Evolutionary conservation across 2,888 invertebrate species (phyloP).

Genomic region (Sinelater perroti): DNA sequence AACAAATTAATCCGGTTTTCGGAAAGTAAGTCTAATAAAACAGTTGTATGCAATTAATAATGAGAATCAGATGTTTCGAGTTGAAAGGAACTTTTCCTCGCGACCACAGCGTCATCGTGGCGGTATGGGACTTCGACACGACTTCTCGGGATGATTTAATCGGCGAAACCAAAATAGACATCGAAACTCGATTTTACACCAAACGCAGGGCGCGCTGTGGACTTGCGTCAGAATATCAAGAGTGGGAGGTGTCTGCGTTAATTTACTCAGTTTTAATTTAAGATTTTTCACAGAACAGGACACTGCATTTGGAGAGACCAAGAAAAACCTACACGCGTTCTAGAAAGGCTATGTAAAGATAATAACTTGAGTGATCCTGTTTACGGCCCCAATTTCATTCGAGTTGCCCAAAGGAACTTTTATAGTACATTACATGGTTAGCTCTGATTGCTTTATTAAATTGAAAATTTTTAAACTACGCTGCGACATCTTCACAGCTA

Average conservation of each 20-base stretch:
- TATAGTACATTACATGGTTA: too few species aligned
- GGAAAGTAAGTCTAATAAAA: conserved; percentile 70
- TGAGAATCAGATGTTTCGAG: conserved; percentile 80
- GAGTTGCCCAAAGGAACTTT: too few species aligned
- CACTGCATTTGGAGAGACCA: conserved; percentile 82
- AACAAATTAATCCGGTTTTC: conserved; percentile 83
- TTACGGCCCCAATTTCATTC: too few species aligned
- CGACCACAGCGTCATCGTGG: conserved; percentile 77
- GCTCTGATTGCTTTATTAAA: too few species aligned
- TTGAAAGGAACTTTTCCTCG: conserved; percentile 76
- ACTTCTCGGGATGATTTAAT: conserved; percentile 78
- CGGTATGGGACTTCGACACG: conserved; percentile 79
- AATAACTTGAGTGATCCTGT: conserved; percentile 72
- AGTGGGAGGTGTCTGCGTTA: conserved; percentile 69
- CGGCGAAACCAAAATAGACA: conserved; percentile 84
- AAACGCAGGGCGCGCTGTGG: conserved; percentile 84
- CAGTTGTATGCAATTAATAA: neutral
- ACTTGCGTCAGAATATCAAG: conserved; percentile 72
- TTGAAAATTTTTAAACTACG: too few species aligned
- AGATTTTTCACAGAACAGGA: conserved; percentile 62
- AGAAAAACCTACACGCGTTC: conserved; percentile 75
- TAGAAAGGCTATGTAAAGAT: conserved; percentile 74
- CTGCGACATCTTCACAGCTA: too few species aligned
- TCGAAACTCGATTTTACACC: conserved; percentile 86
- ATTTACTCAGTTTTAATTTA: neutral